phyloP scores from a whole-genome alignment of 2,113 vertebrate genomes.

The Girardinichthys multiradiatus region DNA sequence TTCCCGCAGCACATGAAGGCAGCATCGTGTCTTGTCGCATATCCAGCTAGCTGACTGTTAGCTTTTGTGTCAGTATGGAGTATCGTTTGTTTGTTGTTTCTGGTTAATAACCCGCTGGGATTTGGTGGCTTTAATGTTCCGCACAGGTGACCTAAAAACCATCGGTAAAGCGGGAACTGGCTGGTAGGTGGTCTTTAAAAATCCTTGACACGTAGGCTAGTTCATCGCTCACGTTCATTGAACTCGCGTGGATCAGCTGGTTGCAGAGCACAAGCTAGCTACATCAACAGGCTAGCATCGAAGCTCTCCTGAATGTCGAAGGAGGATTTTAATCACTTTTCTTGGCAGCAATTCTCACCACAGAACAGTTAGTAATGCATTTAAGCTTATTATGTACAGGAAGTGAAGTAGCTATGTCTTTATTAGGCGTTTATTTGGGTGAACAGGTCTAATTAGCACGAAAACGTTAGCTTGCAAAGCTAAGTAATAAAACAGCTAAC shows the following conservation, averaged over 20 bases:
- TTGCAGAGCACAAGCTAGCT: conserved; percentile 37
- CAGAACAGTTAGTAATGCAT: too few relatives aligned
- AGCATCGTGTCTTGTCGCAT: conserved; percentile 37
- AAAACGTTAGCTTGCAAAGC: conserved; percentile 35
- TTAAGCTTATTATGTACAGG: not conserved
- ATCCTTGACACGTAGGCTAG: conserved; percentile 36
- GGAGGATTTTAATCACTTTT: not conserved
- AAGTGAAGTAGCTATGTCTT: not conserved
- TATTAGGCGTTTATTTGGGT: not conserved
- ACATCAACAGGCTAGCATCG: conserved; percentile 41
- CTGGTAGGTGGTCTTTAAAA: conserved; percentile 78
- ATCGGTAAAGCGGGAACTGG: conserved; percentile 83
- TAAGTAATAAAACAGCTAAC: conserved; percentile 24
- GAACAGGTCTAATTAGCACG: conserved; percentile 10
- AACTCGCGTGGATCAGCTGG: conserved; percentile 53
- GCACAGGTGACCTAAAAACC: conserved; percentile 79
- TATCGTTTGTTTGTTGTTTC: conserved; percentile 70
- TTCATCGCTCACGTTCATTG: conserved; percentile 55
- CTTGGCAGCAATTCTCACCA: not conserved
- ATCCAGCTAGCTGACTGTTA: conserved; percentile 51
- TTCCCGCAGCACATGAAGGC: conserved; percentile 24
- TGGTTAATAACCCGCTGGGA: conserved; percentile 66
- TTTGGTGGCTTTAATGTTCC: conserved; percentile 83
- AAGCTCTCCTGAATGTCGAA: conserved; percentile 6
- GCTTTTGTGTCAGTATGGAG: conserved; percentile 75